Conservation (phyloP, 2,888 invertebrate species). For the Daptonema setosum region DNA sequence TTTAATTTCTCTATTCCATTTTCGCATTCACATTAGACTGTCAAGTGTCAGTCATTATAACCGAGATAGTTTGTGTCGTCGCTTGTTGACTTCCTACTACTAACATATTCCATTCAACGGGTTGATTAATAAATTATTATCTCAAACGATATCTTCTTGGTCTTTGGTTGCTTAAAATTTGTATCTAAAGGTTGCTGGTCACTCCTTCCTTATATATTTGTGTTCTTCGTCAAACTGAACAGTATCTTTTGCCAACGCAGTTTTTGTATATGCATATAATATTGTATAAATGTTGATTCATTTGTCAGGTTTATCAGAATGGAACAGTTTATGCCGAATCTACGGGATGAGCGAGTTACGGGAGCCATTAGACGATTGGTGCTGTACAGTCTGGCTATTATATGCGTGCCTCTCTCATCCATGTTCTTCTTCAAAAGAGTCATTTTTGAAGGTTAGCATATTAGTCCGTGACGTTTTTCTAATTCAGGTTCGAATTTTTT, state of each 20-base stretch:
- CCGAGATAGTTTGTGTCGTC: no score
- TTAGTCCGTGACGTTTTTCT: background rate
- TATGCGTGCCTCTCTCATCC: constrained; percentile 21
- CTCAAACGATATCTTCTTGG: no score
- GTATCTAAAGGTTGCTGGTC: background rate
- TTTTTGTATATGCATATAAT: no score
- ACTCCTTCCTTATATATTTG: background rate
- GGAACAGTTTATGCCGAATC: constrained; percentile 19
- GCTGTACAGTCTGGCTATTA: constrained; percentile 20
- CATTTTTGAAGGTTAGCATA: constrained; percentile 19
- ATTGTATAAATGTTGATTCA: no score
- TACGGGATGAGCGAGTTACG: constrained; percentile 19
- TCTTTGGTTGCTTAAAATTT: background rate
- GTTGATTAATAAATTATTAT: no score
- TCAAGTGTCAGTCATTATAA: no score
- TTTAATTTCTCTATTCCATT: no score
- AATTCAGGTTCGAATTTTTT: background rate
- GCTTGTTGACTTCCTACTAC: no score
- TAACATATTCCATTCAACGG: no score
- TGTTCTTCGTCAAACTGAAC: background rate
- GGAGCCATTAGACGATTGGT: constrained; percentile 21
- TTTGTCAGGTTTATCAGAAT: background rate
- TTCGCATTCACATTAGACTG: no score
- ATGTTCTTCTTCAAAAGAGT: constrained; percentile 23
- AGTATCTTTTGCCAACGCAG: background rate